Conservation (phyloP, 2,797 vertebrate species). For the Etheostoma nigrum region DNA sequence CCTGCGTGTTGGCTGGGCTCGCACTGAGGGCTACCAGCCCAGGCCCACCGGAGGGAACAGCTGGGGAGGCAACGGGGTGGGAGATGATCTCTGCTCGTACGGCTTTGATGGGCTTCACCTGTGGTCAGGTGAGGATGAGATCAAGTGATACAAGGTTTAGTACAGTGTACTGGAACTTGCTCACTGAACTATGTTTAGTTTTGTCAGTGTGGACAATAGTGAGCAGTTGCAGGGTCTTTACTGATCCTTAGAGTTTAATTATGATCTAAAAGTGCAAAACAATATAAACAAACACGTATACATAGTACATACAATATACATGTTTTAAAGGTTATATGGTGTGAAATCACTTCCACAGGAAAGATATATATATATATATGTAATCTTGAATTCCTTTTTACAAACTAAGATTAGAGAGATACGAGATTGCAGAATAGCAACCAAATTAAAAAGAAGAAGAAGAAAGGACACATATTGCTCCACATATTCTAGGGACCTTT, state of each 20-base stretch:
- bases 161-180: not conserved
- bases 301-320: not conserved
- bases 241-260: not conserved
- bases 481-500: not conserved
- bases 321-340: not conserved
- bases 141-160: not conserved
- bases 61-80: constrained; percentile 93
- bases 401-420: not conserved
- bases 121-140: constrained; percentile 90
- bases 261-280: not conserved
- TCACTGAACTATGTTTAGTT: not conserved
- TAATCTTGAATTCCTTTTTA: not conserved
- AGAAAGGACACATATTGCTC: not conserved
- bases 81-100: constrained; percentile 94
- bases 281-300: not conserved
- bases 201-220: not conserved
- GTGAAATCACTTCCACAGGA: not conserved
- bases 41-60: constrained; percentile 91
- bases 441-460: too few species aligned
- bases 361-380: not conserved
- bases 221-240: not conserved
- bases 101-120: constrained; percentile 96
- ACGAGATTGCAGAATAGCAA: not conserved
- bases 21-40: constrained; percentile 89
- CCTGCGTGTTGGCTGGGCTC: constrained; percentile 94